These are phyloP conservation scores for Lypha dubia DNA, from an alignment of 2,888 invertebrate species.

Conservation along the genomic window DNA sequence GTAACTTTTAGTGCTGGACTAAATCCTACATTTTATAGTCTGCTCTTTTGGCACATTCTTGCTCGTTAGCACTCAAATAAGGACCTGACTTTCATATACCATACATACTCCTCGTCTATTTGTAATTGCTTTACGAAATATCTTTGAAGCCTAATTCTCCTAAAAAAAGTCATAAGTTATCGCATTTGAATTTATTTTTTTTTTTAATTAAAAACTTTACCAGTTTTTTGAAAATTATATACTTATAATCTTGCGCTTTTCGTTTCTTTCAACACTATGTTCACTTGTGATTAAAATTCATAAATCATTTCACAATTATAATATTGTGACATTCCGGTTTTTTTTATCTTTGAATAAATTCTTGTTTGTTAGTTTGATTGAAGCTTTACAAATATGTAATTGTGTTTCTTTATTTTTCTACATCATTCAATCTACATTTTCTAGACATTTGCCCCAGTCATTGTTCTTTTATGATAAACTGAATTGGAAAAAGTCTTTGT, in stretches of 20 bases:
- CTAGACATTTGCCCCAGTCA: slow-evolving; percentile 22
- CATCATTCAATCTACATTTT: slow-evolving; percentile 28
- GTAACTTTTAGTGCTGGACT: no score
- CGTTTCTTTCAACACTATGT: not conserved
- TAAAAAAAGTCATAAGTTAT: no score
- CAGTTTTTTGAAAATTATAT: not conserved
- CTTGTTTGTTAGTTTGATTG: not conserved
- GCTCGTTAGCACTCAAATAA: no score
- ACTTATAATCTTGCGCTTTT: not conserved
- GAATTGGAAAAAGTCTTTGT: not conserved
- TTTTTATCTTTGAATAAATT: slow-evolving; percentile 36
- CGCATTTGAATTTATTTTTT: no score
- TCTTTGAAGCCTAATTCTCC: no score
- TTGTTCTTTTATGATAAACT: slow-evolving; percentile 33
- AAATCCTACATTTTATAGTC: no score
- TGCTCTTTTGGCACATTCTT: no score
- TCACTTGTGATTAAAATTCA: slow-evolving; percentile 6
- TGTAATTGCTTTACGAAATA: no score
- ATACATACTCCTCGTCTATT: no score
- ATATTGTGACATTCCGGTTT: slow-evolving; percentile 63
- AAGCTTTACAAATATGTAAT: slow-evolving; percentile 38
- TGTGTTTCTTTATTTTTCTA: not conserved
- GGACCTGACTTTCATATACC: no score
- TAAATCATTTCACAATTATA: slow-evolving; percentile 54
- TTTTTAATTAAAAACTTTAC: not conserved